These are phyloP conservation scores for Bradypus variegatus DNA, from an alignment of 2,797 vertebrate species.

Conservation along the genomic window DNA sequence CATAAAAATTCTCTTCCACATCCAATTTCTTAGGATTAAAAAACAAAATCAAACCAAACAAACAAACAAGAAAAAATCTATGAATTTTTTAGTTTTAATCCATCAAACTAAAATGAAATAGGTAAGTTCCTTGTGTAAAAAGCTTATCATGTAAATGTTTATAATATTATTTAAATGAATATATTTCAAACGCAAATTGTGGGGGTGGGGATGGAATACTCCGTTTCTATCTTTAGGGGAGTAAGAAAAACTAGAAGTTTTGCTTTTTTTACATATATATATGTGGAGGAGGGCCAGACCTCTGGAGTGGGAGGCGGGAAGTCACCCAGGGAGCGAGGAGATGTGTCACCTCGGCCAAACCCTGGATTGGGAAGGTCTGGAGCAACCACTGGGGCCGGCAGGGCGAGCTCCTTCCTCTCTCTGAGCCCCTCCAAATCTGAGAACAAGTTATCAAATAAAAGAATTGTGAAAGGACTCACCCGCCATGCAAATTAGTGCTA, in stretches of 20 bases:
- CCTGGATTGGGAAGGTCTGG: background rate
- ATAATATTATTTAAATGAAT: background rate
- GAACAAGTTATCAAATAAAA: too few species aligned
- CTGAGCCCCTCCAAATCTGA: background rate
- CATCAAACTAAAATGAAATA: too few species aligned
- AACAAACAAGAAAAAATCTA: too few species aligned
- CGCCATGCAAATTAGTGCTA: accelerated
- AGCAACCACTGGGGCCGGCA: too few species aligned
- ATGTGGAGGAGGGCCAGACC: background rate
- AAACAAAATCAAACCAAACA: too few species aligned
- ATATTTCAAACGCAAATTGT: background rate
- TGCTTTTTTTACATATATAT: background rate
- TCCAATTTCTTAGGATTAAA: background rate
- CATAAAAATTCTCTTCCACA: too few species aligned
- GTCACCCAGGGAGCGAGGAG: accelerated
- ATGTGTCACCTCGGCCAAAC: background rate
- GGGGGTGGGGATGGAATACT: background rate
- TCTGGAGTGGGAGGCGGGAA: background rate
- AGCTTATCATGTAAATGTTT: background rate
- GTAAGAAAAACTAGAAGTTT: background rate
- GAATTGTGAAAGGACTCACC: background rate
- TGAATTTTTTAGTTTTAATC: background rate
- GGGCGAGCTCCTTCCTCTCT: accelerated
- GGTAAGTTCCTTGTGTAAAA: background rate
- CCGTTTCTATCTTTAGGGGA: background rate